Percentiles rank a stretch among this genome's conserved stretches.
Evolutionary conservation across 2,113 vertebrate species (phyloP).

Genomic region (Setophaga kirtlandii): DNA sequence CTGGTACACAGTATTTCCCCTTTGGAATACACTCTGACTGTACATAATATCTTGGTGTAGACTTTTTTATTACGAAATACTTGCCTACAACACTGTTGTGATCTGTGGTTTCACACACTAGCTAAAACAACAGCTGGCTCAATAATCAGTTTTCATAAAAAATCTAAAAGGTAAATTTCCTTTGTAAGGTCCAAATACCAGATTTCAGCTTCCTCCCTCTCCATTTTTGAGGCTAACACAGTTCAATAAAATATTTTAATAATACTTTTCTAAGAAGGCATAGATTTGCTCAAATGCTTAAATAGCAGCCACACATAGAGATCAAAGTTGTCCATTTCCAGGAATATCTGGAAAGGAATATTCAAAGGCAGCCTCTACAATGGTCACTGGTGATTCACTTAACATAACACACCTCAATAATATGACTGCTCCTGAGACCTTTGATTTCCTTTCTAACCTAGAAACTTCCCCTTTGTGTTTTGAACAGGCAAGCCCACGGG

Average conservation of each 20-base stretch:
- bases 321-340: not conserved
- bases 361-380: not conserved
- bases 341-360: not conserved
- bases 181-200: not conserved
- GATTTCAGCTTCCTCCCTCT: not conserved
- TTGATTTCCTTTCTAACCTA: conserved; percentile 3
- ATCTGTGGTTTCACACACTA: not conserved
- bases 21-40: not conserved
- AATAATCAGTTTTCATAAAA: not conserved
- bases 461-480: conserved; percentile 37
- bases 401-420: not conserved
- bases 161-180: not conserved
- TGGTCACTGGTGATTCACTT: not conserved
- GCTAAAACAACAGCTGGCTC: not conserved
- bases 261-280: not conserved
- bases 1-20: not conserved
- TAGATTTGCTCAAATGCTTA: not conserved
- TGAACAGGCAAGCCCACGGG: conserved; percentile 91
- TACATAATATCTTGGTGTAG: not conserved
- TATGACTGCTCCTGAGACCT: not conserved
- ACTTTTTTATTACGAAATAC: not conserved
- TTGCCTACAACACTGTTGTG: not conserved
- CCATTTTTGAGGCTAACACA: not conserved
- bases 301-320: not conserved
- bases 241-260: not conserved